Percentiles rank a stretch among this genome's conserved stretches.
These are phyloP conservation scores for Fistularia commersonii DNA, from an alignment of 2,797 vertebrate species.

Conservation along the genomic window DNA sequence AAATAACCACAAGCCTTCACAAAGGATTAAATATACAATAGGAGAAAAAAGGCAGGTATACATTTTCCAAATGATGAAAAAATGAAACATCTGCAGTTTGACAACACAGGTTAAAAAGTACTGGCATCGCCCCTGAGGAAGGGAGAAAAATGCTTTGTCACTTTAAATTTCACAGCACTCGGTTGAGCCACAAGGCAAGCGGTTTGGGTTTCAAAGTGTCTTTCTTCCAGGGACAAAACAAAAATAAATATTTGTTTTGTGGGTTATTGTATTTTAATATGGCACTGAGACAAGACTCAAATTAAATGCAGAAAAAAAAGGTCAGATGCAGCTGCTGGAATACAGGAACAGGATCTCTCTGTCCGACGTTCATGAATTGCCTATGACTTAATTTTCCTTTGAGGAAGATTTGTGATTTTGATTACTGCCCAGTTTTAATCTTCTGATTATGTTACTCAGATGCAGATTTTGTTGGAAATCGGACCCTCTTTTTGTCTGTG, in stretches of 20 bases:
- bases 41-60: slow-evolving; percentile 62
- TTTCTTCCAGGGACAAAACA: slow-evolving; percentile 53
- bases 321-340: slow-evolving; percentile 50
- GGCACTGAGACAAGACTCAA: slow-evolving; percentile 53
- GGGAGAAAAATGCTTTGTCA: slow-evolving; percentile 71
- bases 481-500: slow-evolving; percentile 10
- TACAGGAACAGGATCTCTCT: slow-evolving; percentile 37
- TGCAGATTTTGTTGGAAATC: slow-evolving; percentile 33
- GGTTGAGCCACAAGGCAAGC: slow-evolving; percentile 51
- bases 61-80: slow-evolving; percentile 72
- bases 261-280: slow-evolving; percentile 67
- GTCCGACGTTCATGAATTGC: slow-evolving; percentile 28
- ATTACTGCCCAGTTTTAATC: slow-evolving; percentile 52
- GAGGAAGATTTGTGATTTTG: slow-evolving; percentile 58
- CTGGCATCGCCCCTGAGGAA: slow-evolving; percentile 28
- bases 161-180: slow-evolving; percentile 68
- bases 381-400: slow-evolving; percentile 54
- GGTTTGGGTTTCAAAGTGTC: slow-evolving; percentile 69
- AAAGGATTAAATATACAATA: slow-evolving; percentile 69
- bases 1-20: slow-evolving; percentile 72
- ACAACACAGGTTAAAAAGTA: slow-evolving; percentile 50
- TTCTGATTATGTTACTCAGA: slow-evolving; percentile 45
- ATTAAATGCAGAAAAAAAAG: slow-evolving; percentile 47
- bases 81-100: slow-evolving; percentile 70
- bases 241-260: slow-evolving; percentile 77